Evolutionary conservation across 1,140 invertebrate species (phyloP), one percentile per base, ranked within the genome.

Genomic region (Pseudomyrmex gracilis): DNA sequence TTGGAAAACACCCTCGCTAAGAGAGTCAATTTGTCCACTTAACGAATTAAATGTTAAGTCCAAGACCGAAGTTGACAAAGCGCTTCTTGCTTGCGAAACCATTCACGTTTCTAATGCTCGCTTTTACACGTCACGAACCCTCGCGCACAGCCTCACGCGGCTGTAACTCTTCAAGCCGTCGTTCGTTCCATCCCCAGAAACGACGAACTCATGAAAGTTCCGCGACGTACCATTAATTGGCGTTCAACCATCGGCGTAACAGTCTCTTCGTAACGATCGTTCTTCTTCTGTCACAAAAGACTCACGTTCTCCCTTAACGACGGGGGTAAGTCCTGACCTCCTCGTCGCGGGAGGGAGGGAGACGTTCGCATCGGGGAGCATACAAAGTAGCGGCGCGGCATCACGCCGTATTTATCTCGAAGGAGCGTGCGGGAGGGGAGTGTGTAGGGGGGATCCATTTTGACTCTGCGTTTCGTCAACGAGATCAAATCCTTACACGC

Each of bases 221-320:
- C 47, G 45, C 22, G 61, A 70, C 63, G 64, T 84, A 60, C 83
- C 83, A 71, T 78, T 84, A 82, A 84, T 84, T 80, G 74, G 60
- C 82, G 63, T 67, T 83, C 73, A 70, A 64, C 61, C 17, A 47
- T 84, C 83, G 20, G 13, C 51, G 70, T 82, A 73, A 82, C 78
- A 73, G 60, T 84, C 24, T 45, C 51, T 57, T 61, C 74, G 66
- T 78, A 84, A 84, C 82, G 73, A 68, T 58, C 63, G 12, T 47
- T 60, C 60, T 77, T 83, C 73, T 78, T 12, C 20, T 49, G 73
- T 83, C 82, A 83, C 82, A 66, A 78, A 51, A 78, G 53, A 10
- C 82, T 84, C 64, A 84, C 82, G 82, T 78, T 78, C 24, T 45
- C 15, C 15, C 61, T 51, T 84, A 84, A 84, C 63, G 82, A 84